Base-by-base conservation (phyloP, 2,113 vertebrate genomes). In the Sciurus niger region DNA sequence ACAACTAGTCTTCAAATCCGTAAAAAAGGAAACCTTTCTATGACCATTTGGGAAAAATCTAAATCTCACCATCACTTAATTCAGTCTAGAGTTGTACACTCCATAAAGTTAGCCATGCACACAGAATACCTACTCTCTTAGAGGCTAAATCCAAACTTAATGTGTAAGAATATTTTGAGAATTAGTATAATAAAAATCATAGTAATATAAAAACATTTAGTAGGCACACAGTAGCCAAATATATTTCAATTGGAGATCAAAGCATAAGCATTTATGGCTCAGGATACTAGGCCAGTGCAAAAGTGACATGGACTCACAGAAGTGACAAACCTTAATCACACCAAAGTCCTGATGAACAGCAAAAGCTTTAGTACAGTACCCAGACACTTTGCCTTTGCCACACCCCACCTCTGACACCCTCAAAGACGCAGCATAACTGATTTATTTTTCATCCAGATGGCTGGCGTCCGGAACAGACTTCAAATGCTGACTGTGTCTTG, bases 401-500 rank as follows among this genome's bases (percentile, higher is more conserved):
- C 22, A 73, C 37, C 67, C 86, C 73, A 96, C 55, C 30, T 96
- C 92, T 32, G 60, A 87, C 1, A 5, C 3, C 82, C 76, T 60
- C 63, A 80, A 82, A 94, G 85, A 73, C 89, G 30, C 51, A 82
- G 74, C 86, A 96, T 95, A 87, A 96, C 91, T 82, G 60, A 97
- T 97, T 87, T 84, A 90, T 90, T 95, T 97, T 93, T 86, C 79
- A 95, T 96, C 97, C 95, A 97, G 97, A 98, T 97, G 97, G 97
- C 92, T 89, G 87, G 97, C 76, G 55, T 92, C 84, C 93, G 70
- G 13, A 82, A 93, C 84, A 96, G 94, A 97, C 96, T 96, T 93
- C n/a, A 55, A 94, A 97, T 97, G 96, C 96, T 93, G 90, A 93
- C 73, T 73, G 79, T 89, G 95, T 97, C 94, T 93, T 92, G 25